phyloP scores from a whole-genome alignment of 1,140 invertebrate species.

The Drosophila sturtevanti region DNA sequence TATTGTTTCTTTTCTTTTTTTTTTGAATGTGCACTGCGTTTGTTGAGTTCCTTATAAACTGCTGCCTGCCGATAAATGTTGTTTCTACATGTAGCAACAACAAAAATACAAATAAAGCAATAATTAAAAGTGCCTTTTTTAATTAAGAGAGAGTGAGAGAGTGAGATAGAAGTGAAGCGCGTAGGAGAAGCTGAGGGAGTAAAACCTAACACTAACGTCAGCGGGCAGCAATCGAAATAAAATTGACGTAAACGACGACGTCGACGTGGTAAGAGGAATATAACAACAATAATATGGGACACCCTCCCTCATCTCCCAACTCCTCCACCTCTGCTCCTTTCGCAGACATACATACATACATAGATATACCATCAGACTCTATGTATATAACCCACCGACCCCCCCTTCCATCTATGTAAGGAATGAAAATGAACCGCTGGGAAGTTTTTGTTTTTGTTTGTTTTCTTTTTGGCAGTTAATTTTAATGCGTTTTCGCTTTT shows the following conservation, averaged over 20 bases:
- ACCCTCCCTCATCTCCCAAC: not conserved
- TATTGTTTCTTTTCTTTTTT: slow-evolving; percentile 31
- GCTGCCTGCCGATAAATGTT: slow-evolving; percentile 36
- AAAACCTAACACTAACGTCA: slow-evolving; percentile 20
- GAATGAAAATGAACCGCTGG: slow-evolving; percentile 20
- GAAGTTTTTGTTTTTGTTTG: slow-evolving; percentile 39
- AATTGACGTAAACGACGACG: slow-evolving; percentile 62
- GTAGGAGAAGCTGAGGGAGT: slow-evolving; percentile 29
- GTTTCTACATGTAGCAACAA: slow-evolving; percentile 35
- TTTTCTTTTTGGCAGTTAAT: slow-evolving; percentile 75
- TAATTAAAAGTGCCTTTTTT: slow-evolving; percentile 79
- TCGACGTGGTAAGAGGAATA: slow-evolving; percentile 66
- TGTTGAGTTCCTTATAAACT: slow-evolving; percentile 69
- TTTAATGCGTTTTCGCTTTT: slow-evolving; percentile 71
- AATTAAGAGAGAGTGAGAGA: slow-evolving; percentile 54
- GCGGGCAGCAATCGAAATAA: slow-evolving; percentile 57
- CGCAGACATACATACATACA: too few species aligned
- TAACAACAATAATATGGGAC: slow-evolving; percentile 22
- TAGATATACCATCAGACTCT: not conserved
- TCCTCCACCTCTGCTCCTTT: not conserved
- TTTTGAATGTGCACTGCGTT: slow-evolving; percentile 36
- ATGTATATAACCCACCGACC: slow-evolving; percentile 18
- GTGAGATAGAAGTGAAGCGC: slow-evolving; percentile 31
- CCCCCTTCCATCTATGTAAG: slow-evolving; percentile 24
- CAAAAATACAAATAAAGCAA: slow-evolving; percentile 64